Evolutionary conservation across 2,797 vertebrate genomes (phyloP).

Genomic region (Anguilla anguilla): DNA sequence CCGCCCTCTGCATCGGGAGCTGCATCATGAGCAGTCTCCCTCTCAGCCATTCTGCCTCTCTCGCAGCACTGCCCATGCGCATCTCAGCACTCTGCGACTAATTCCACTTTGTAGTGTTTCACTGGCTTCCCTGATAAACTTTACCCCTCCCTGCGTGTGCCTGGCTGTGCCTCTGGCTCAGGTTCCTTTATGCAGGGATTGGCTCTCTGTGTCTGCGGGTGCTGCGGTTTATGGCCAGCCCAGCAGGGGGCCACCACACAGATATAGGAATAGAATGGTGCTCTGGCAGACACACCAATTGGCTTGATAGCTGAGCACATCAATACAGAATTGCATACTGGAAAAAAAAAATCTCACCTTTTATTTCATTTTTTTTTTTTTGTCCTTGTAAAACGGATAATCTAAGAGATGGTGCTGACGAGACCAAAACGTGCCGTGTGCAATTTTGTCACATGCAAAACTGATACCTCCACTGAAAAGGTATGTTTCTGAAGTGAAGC

Average conservation of each 20-base stretch:
- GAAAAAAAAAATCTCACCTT: background rate
- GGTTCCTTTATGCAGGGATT: background rate
- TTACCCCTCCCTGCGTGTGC: background rate
- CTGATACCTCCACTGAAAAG: background rate
- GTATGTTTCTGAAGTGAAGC: background rate
- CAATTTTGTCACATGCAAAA: background rate
- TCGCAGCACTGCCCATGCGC: background rate
- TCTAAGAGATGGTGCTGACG: background rate
- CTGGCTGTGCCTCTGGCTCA: background rate
- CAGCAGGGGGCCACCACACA: background rate
- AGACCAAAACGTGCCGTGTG: background rate
- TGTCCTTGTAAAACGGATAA: background rate
- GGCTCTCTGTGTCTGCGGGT: background rate
- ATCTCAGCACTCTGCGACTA: background rate
- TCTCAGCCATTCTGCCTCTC: background rate
- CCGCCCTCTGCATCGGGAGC: background rate
- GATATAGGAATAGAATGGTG: background rate
- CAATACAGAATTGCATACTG: background rate
- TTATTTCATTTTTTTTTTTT: background rate
- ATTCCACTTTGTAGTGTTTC: background rate
- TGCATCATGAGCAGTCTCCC: background rate
- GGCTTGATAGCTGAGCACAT: constrained; percentile 8
- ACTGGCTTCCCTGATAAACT: background rate
- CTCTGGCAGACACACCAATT: background rate
- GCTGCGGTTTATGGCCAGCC: background rate